Base-by-base conservation (phyloP, 2,888 invertebrate species). In the Dichetophora obliterata region DNA sequence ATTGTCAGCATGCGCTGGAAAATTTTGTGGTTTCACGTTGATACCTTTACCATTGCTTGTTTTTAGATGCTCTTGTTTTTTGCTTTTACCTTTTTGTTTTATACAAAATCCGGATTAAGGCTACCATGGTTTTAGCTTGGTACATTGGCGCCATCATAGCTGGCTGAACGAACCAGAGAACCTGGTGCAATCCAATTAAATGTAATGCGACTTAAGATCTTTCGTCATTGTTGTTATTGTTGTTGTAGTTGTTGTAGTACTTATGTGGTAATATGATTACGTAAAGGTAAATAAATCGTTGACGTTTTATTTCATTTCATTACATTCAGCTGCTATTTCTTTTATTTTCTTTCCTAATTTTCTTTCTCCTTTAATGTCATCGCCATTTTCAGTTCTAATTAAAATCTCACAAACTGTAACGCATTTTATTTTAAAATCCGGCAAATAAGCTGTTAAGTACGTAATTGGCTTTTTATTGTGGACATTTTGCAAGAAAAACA, bases 71-170 rank as follows among this genome's bases (percentile, higher is more conserved):
- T 71, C 9, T 66, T 50, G 1, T 27, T 34, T n/a, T 43, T 48
- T 72, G 54, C 65, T 54, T 22, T 57, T 24, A 6, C n/a, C n/a
- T n/a, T 68, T 43, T 59, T 37, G 16, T 22, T 50, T 31, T 68
- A 65, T 31, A 27, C 83, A 80, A 83, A 85, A 85, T 85, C 85
- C 85, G 80, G 81, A 80, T 84, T 85, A 84, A 83, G 83, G 75
- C 52, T 75, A 16, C 54, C 54, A 37, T 54, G 74, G 66, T 37
- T 37, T 73, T 22, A 61, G 37, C 27, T 31, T 50, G 11, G 57
- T 22, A 19, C n/a, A 57, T 54, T 37, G 34, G 50, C 63, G 63
- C 5, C 31, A 52, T 43, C 63, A 63, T 50, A 24, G 14, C 66
- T 66, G 37, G 19, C 66, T 66, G 37, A 19, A 6, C 22, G 37